phyloP scores from a whole-genome alignment of 2,797 vertebrate genomes.

The Enteromius paludinosus region DNA sequence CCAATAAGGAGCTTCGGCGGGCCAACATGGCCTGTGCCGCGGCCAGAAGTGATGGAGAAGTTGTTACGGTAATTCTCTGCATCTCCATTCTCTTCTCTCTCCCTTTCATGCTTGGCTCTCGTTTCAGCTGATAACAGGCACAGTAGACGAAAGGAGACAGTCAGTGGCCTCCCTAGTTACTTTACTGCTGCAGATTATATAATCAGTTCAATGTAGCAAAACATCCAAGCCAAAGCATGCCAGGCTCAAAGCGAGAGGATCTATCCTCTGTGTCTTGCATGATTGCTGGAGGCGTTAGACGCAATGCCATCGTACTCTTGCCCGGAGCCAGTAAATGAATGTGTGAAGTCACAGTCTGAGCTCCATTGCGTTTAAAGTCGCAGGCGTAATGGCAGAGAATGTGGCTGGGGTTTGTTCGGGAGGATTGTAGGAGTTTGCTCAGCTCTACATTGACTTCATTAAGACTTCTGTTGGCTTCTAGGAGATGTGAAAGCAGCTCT shows the following conservation, averaged over 20 bases:
- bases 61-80: conserved; percentile 82
- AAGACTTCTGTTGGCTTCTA: neutral
- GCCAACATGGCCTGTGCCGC: conserved; percentile 76
- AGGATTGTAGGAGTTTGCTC: neutral
- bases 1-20: conserved; percentile 84
- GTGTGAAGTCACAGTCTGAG: neutral
- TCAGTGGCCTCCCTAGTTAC: conserved; percentile 67
- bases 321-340: neutral
- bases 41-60: conserved; percentile 78
- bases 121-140: conserved; percentile 69
- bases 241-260: conserved; percentile 65
- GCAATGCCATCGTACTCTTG: neutral
- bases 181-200: conserved; percentile 74
- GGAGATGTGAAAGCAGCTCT: neutral
- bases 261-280: conserved; percentile 29
- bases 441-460: neutral
- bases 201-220: conserved; percentile 77
- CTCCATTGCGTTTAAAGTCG: neutral
- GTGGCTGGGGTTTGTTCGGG: neutral
- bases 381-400: neutral
- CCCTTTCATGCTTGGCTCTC: neutral
- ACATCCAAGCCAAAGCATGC: conserved; percentile 73
- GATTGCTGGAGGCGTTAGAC: conserved; percentile 15
- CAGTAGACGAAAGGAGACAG: conserved; percentile 75
- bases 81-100: conserved; percentile 8